A percentile compares a stretch with the other conserved stretches of the same genome.
phyloP scores from a whole-genome alignment of 2,888 invertebrate genomes.

The Lasius platythorax region DNA sequence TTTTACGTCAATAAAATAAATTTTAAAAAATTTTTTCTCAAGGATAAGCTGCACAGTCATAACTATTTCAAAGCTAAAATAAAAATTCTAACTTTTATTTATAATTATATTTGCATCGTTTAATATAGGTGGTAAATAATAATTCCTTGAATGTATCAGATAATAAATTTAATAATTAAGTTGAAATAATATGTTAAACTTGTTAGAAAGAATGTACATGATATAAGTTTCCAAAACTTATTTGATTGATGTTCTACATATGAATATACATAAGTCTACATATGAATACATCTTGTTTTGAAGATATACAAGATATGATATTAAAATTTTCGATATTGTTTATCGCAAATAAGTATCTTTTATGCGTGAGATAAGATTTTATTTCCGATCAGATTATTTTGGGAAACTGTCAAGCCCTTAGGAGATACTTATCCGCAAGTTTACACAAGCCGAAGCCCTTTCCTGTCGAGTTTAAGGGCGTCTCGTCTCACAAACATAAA shows the following conservation, averaged over 20 bases:
- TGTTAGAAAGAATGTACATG: background rate
- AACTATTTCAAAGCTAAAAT: background rate
- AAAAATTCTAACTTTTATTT: background rate
- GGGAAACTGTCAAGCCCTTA: conserved; percentile 34
- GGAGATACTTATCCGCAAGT: conserved; percentile 51
- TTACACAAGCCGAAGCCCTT: conserved; percentile 53
- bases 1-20: conserved; percentile 19
- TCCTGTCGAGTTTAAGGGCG: conserved; percentile 36
- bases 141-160: background rate
- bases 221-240: background rate
- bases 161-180: background rate
- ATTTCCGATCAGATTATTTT: conserved; percentile 58
- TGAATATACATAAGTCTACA: background rate
- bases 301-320: background rate
- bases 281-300: background rate
- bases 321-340: conserved; percentile 10
- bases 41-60: background rate
- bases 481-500: conserved; percentile 66
- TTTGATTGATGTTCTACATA: background rate
- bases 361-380: conserved; percentile 8
- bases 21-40: background rate
- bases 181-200: background rate
- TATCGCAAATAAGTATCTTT: background rate
- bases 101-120: background rate
- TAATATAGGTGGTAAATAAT: background rate